phyloP scores from a whole-genome alignment of 2,888 invertebrate species.

The Biston betularia region DNA sequence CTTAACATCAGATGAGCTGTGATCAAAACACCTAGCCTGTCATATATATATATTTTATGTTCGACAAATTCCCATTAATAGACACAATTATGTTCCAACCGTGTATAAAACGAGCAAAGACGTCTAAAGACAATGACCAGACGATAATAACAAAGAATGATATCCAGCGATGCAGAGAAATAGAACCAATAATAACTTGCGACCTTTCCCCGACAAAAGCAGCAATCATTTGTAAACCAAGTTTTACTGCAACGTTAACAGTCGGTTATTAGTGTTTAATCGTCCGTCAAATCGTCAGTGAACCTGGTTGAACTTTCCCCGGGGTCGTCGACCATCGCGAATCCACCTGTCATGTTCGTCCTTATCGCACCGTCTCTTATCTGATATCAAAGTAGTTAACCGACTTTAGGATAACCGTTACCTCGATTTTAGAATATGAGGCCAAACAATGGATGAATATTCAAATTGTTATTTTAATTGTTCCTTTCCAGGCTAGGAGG shows the following conservation, averaged over 20 bases:
- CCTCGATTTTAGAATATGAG: conserved; percentile 6
- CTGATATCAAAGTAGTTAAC: conserved; percentile 33
- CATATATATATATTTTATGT: too few species aligned
- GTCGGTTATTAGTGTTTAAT: conserved; percentile 31
- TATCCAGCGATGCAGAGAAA: neutral
- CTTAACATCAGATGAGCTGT: too few species aligned
- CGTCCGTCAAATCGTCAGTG: conserved; percentile 34
- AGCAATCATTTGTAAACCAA: conserved; percentile 1
- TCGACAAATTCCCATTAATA: neutral
- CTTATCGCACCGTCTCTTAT: conserved; percentile 33
- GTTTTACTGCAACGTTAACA: conserved; percentile 21
- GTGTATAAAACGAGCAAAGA: neutral
- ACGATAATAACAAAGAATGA: neutral
- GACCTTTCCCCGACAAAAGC: conserved; percentile 1
- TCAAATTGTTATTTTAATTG: too few species aligned
- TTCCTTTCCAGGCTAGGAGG: too few species aligned
- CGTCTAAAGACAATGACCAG: neutral
- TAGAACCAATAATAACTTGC: neutral
- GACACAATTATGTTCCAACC: neutral
- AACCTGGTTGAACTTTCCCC: conserved; percentile 35
- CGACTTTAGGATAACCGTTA: conserved; percentile 29
- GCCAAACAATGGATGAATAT: neutral
- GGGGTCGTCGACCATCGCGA: conserved; percentile 36
- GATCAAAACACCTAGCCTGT: too few species aligned
- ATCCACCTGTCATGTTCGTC: conserved; percentile 39